Base-by-base conservation (phyloP, 2,888 invertebrate genomes). In the Melanostoma mellinum region DNA sequence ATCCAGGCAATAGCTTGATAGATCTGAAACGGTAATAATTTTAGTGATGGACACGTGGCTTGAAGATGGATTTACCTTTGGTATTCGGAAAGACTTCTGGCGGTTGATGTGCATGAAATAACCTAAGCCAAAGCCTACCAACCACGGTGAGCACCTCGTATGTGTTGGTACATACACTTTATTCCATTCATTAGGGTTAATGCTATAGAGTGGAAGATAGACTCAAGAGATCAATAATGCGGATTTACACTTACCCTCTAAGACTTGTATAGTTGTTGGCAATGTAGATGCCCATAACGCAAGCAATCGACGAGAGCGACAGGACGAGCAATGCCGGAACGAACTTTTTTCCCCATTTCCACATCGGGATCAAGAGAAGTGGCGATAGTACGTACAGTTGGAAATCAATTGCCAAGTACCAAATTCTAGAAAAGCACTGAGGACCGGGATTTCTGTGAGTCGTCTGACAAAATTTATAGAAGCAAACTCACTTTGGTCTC, bases 391-490 rank as follows among this genome's bases (percentile, higher is more conserved):
- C 30, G 6, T 63, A 63, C 4, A 63, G 20, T 4, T 63, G 61
- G 30, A 63, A 63, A 63, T 63, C 61, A 20, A 63, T 48, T 33
- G 61, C 61, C 6, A 63, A 48, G 48, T 63, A 63, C 61, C 61
- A 63, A 36, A 36, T 9, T 38, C 38, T 36, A 1, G 46, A 35
- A 48, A 48, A 48, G 3, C 61, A 63, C 61, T 63, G 38, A 6
- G 55, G 53, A 30, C 6, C 2, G 1, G 20, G 9, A 0, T 4
- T 5, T 20, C 2, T 38, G 10, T 8, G 33, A 33, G 3, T 10
- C 8, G 8, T 2, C 5, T 4, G 30, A 1, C 1, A 2, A 4
- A 9, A 8, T n/a, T 30, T 10, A 55, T 8, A n/a, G 32, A 32
- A 40, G 50, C 3, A 46, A 46, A 3, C 10, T 40, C 32, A 58